Percentiles rank a stretch among this genome's conserved stretches.
Conservation (phyloP, 2,113 vertebrate genomes). For the Neodontobutis hainanensis region DNA sequence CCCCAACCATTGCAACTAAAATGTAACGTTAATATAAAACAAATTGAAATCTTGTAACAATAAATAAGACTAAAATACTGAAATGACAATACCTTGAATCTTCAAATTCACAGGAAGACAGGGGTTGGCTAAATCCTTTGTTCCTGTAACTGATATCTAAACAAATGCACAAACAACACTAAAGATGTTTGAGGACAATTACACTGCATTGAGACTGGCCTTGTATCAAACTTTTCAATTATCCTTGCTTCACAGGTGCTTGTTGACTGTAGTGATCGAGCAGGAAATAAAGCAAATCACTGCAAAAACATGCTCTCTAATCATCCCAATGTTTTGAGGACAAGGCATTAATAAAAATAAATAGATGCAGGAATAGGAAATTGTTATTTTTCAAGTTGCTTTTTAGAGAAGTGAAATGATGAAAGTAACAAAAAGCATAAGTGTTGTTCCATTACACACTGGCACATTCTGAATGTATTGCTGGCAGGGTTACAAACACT, state of each 20-base stretch:
- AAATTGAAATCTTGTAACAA: no score
- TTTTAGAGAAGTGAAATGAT: not conserved
- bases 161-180: not conserved
- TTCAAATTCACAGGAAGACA: not conserved
- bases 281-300: not conserved
- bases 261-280: not conserved
- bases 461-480: not conserved
- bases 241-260: not conserved
- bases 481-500: not conserved
- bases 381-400: not conserved
- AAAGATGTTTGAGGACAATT: not conserved
- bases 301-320: not conserved
- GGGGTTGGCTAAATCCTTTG: not conserved
- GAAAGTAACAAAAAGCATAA: not conserved
- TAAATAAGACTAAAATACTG: no score
- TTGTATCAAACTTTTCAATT: slow-evolving; percentile 1
- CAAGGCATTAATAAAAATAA: no score
- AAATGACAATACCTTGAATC: not conserved
- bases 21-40: no score
- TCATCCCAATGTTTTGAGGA: no score
- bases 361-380: no score
- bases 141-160: not conserved
- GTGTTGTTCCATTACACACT: not conserved
- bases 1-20: no score
- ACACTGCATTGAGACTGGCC: not conserved